Conservation (phyloP, 2,797 vertebrate genomes). For the Ibycter americanus region DNA sequence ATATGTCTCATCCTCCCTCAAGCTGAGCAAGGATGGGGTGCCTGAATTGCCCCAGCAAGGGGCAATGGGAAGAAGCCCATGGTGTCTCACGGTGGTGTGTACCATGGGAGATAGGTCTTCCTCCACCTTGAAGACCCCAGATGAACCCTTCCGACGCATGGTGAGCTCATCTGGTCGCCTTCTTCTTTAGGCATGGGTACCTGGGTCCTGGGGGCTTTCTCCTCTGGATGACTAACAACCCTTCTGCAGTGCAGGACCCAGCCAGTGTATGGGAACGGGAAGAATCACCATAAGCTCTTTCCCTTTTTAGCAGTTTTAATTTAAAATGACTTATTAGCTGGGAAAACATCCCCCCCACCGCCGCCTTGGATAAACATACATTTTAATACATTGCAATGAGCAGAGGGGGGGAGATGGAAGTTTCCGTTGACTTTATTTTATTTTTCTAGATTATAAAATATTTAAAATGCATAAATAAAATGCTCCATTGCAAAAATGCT, state of each 20-base stretch:
- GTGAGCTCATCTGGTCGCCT: background rate
- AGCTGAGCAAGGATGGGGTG: background rate
- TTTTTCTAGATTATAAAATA: background rate
- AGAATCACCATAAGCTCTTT: background rate
- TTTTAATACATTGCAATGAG: background rate
- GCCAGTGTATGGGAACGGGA: background rate
- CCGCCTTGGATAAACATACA: background rate
- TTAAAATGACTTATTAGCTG: background rate
- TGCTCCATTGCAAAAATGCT: conserved; percentile 5
- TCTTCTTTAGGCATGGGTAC: background rate
- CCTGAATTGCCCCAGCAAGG: background rate
- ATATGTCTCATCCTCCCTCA: background rate
- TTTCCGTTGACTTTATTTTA: background rate
- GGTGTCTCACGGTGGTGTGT: background rate
- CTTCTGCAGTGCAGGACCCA: background rate
- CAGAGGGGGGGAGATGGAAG: background rate
- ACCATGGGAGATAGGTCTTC: background rate
- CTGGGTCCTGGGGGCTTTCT: background rate
- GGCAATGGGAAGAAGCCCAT: rapidly evolving
- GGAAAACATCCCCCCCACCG: background rate
- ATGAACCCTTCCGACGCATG: background rate
- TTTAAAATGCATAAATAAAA: conserved; percentile 17
- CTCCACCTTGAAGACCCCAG: background rate
- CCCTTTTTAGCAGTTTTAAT: background rate
- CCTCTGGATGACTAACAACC: background rate